Conservation (phyloP, 1,140 invertebrate genomes). For the Bombus pyrosoma region DNA sequence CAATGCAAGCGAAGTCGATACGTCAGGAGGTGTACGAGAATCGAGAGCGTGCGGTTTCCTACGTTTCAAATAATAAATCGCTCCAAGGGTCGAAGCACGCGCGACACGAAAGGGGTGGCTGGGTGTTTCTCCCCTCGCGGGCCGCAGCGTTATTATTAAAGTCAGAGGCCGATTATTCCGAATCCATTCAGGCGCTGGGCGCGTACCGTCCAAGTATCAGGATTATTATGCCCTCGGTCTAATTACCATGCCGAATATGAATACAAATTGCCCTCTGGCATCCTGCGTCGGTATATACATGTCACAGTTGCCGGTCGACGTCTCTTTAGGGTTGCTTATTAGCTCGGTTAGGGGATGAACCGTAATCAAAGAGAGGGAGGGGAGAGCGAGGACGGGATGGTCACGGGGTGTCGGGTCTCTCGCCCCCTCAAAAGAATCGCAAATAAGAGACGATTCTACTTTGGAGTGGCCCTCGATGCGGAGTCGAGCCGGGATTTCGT, state of each 20-base stretch:
- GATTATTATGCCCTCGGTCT: slow-evolving; percentile 73
- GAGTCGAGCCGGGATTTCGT: slow-evolving; percentile 67
- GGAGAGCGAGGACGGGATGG: slow-evolving; percentile 11
- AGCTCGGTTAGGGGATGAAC: slow-evolving; percentile 73
- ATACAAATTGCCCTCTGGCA: slow-evolving; percentile 71
- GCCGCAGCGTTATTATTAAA: slow-evolving; percentile 64
- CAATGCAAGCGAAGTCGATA: slow-evolving; percentile 18
- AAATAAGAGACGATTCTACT: slow-evolving; percentile 71
- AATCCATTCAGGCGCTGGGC: slow-evolving; percentile 50
- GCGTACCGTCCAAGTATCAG: slow-evolving; percentile 64
- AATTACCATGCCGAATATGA: slow-evolving; percentile 80
- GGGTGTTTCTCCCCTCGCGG: neutral
- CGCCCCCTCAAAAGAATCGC: slow-evolving; percentile 69
- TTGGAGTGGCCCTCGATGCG: slow-evolving; percentile 52
- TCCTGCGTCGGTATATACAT: slow-evolving; percentile 55
- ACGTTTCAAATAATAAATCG: slow-evolving; percentile 67
- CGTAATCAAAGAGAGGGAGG: slow-evolving; percentile 37
- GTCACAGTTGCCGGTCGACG: slow-evolving; percentile 62
- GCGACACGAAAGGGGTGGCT: slow-evolving; percentile 35
- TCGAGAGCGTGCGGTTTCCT: slow-evolving; percentile 56
- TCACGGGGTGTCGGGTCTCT: slow-evolving; percentile 58
- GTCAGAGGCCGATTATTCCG: slow-evolving; percentile 53
- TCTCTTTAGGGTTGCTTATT: slow-evolving; percentile 77
- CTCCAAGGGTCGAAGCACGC: slow-evolving; percentile 15
- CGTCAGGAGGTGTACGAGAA: slow-evolving; percentile 13